Evolutionary conservation across 37 sponge, comb jelly and placozoan genomes (phyloP).

Genomic region (Diacarnus erythraeanus): DNA sequence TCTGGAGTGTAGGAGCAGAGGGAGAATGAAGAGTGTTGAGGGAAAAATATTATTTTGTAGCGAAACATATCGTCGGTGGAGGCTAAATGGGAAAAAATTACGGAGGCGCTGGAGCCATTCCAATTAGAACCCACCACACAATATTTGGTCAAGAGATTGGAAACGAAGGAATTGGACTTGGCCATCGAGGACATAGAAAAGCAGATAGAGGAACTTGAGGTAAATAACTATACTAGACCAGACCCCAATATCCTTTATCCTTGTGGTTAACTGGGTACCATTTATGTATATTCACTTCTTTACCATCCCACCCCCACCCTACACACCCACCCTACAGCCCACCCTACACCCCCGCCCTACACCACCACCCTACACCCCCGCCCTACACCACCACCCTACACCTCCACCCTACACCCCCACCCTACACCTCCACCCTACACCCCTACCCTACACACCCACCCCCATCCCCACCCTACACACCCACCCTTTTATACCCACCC

Average conservation of each 20-base stretch:
- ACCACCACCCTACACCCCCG: neutral
- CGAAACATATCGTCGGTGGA: neutral
- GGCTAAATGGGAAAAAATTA: constrained; percentile 24
- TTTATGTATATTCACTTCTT: too few species aligned
- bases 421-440: too few species aligned
- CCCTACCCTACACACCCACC: too few species aligned
- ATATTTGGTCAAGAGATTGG: constrained; percentile 12
- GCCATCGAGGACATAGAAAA: constrained; percentile 13
- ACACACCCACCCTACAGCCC: neutral
- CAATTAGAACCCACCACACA: neutral
- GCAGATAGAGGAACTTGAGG: constrained; percentile 34
- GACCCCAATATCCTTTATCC: neutral
- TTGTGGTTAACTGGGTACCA: too few species aligned
- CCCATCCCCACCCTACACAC: too few species aligned
- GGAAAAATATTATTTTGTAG: neutral
- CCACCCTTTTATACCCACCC: too few species aligned
- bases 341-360: neutral
- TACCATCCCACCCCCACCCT: neutral
- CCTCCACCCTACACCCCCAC: too few species aligned
- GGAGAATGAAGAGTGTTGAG: too few species aligned
- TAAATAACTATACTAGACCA: neutral
- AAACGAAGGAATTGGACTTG: constrained; percentile 34
- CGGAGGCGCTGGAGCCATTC: constrained; percentile 31
- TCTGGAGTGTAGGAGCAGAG: too few species aligned
- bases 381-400: too few species aligned